These are phyloP conservation scores for Megalopta genalis DNA, from an alignment of 1,140 invertebrate genomes.

Conservation along the genomic window DNA sequence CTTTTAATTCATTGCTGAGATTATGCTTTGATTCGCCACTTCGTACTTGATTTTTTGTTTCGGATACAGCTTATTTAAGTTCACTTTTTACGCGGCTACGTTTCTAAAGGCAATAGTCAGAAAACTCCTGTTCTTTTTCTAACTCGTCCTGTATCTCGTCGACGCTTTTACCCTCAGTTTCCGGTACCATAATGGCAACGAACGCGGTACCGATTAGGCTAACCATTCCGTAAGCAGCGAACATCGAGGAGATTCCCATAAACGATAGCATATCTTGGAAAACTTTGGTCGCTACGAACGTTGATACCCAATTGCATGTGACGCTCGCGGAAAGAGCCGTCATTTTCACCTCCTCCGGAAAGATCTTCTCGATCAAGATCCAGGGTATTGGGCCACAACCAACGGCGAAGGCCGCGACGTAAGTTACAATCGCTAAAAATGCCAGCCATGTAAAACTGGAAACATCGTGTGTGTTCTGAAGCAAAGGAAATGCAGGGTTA, in stretches of 20 bases:
- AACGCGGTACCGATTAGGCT: slow-evolving; percentile 80
- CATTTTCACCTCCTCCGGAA: slow-evolving; percentile 80
- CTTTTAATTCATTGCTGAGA: too few species aligned
- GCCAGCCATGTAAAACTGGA: slow-evolving; percentile 79
- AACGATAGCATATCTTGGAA: slow-evolving; percentile 75
- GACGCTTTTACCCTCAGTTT: slow-evolving; percentile 82
- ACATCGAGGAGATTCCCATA: slow-evolving; percentile 80
- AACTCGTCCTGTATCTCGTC: slow-evolving; percentile 80
- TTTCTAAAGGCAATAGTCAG: background rate
- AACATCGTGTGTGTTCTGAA: slow-evolving; percentile 48
- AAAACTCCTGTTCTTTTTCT: background rate
- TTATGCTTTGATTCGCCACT: background rate
- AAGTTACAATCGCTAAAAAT: slow-evolving; percentile 78
- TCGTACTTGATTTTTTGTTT: background rate
- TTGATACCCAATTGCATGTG: slow-evolving; percentile 80
- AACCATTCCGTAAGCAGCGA: slow-evolving; percentile 80
- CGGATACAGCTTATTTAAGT: background rate
- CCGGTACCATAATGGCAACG: slow-evolving; percentile 81
- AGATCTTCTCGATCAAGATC: slow-evolving; percentile 76
- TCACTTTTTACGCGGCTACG: background rate
- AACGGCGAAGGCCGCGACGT: slow-evolving; percentile 75
- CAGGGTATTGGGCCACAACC: slow-evolving; percentile 80
- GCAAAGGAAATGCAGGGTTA: background rate
- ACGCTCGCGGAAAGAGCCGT: slow-evolving; percentile 78
- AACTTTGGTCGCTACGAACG: slow-evolving; percentile 81